Base-by-base conservation (phyloP, 2,888 invertebrate species). In the Hermodice carunculata region DNA sequence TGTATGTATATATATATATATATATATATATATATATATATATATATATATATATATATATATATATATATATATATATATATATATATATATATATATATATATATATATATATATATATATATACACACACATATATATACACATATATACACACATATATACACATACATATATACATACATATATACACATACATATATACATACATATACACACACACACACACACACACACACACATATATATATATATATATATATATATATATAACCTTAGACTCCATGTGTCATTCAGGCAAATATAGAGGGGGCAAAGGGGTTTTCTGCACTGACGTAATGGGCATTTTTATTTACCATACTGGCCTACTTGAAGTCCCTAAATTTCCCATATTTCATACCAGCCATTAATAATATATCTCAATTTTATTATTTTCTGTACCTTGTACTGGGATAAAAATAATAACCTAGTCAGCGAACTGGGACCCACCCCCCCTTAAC, bases 121-220 rank as follows among this genome's bases (percentile, higher is more conserved):
- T 28, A 49, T 28, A 48, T 11, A 46, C 26, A 58, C 5, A 59
- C 24, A 49, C 14, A 49, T n/a, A 48, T 8, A 43, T 5, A 29
- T n/a, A 58, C 46, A 58, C 6, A 58, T 34, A 59, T 11, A 59
- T 37, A 59, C 14, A 34, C 52, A 61, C 28, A 61, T n/a, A 56
- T 6, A 54, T 24, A 56, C 14, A 61, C 54, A 29, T 22, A 61
- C 40, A 56, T 37, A 37, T 37, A 37, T 37, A 51, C 29, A 51
- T 24, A 17, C 29, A 51, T 28, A 49, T 26, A 49, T 49, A 24
- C 17, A 26, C 17, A 1, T 28, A 49, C 11, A 49, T n/a, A 6
- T 28, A 49, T 26, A 6, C 28, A 49, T 28, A 1, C 29, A 17
- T 14, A 37, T 17, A 37, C 11, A 37, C 11, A 37, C 40, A 37